Percentiles rank a stretch among this genome's conserved stretches.
These are phyloP conservation scores for Hydrozoanthus tunicans DNA, from an alignment of 64 coral and sea anemone genomes.

Conservation along the genomic window DNA sequence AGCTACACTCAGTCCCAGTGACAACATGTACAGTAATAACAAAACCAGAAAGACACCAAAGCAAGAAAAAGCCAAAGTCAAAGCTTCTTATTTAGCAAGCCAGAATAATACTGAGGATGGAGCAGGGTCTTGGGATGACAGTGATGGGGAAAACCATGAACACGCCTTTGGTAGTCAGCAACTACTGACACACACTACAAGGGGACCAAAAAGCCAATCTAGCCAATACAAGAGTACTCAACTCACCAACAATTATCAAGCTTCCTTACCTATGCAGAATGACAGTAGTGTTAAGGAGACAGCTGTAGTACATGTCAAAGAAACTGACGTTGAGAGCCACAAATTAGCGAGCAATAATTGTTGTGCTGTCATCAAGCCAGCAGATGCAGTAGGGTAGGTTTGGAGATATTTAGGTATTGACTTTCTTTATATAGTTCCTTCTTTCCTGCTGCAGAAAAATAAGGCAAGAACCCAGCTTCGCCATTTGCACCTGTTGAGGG, in stretches of 20 bases:
- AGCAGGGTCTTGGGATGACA: slow-evolving; percentile 76
- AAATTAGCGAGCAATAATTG: neutral
- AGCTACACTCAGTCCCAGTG: slow-evolving; percentile 12
- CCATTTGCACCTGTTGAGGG: no score
- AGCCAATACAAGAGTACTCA: neutral
- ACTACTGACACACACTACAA: slow-evolving; percentile 38
- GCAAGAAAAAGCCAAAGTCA: slow-evolving; percentile 47
- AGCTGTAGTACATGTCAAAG: neutral
- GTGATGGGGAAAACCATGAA: slow-evolving; percentile 45
- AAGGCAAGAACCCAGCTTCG: neutral
- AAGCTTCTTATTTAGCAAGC: slow-evolving; percentile 61
- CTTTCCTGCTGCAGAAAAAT: neutral
- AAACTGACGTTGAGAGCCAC: slow-evolving; percentile 9
- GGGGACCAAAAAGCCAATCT: neutral
- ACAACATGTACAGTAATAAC: slow-evolving; percentile 19
- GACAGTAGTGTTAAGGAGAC: neutral
- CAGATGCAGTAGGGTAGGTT: neutral
- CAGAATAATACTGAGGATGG: slow-evolving; percentile 5
- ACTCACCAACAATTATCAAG: neutral
- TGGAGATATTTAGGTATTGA: neutral
- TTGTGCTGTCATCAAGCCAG: slow-evolving; percentile 3
- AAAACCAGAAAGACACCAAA: slow-evolving; percentile 35
- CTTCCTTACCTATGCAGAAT: neutral
- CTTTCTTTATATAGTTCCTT: neutral
- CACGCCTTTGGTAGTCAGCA: slow-evolving; percentile 51